These are phyloP conservation scores for Erpornis zantholeuca DNA, from an alignment of 2,113 vertebrate genomes.

Conservation along the genomic window DNA sequence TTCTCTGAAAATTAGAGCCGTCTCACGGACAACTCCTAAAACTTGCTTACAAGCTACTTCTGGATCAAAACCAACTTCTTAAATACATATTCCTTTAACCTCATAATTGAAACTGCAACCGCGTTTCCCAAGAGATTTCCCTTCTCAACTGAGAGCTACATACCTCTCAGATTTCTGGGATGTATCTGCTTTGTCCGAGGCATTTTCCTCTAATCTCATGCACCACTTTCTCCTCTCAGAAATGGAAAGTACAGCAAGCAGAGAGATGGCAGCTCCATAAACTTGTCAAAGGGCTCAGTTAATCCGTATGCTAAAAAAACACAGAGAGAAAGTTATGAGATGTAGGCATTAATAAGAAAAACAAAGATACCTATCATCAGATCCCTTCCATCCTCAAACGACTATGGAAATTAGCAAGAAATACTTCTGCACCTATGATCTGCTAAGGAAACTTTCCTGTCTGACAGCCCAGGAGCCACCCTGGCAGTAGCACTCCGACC, in stretches of 20 bases:
- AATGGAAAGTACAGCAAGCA: conserved; percentile 58
- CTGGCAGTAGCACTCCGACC: background rate
- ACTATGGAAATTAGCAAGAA: background rate
- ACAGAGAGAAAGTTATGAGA: background rate
- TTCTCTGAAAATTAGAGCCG: background rate
- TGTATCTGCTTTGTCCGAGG: conserved; percentile 98
- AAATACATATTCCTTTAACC: background rate
- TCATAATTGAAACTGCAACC: background rate
- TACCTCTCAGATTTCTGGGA: conserved; percentile 97
- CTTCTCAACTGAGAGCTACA: conserved; percentile 32
- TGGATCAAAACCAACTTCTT: background rate
- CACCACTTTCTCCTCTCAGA: conserved; percentile 69
- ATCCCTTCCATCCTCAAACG: background rate
- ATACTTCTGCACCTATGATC: background rate
- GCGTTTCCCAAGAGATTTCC: background rate
- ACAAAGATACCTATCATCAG: background rate
- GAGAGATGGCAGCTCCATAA: conserved; percentile 75
- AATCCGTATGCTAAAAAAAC: conserved; percentile 70
- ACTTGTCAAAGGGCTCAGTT: conserved; percentile 68
- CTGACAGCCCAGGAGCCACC: background rate
- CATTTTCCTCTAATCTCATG: conserved; percentile 83
- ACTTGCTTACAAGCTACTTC: background rate
- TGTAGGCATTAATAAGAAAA: background rate
- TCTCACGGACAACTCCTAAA: background rate
- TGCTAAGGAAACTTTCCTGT: background rate